These are phyloP conservation scores for Ascaphus truei DNA, from an alignment of 2,113 vertebrate genomes.

Conservation along the genomic window DNA sequence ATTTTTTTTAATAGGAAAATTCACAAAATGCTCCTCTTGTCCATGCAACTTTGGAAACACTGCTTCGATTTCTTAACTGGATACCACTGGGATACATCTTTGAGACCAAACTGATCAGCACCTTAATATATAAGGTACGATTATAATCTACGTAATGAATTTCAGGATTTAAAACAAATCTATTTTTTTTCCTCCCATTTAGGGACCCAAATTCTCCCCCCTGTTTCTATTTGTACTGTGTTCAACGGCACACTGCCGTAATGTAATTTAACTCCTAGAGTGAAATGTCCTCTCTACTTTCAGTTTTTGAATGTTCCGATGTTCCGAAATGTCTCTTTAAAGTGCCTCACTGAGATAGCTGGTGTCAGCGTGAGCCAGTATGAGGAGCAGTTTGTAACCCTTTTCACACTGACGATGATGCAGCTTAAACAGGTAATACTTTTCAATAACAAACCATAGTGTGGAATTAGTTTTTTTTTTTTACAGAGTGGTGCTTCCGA, in stretches of 20 bases:
- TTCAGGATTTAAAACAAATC: too few relatives aligned
- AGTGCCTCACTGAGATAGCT: slow-evolving; percentile 98
- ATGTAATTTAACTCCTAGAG: too few relatives aligned
- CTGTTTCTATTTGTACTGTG: too few relatives aligned
- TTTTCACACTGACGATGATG: slow-evolving; percentile 98
- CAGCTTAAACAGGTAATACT: slow-evolving; percentile 90
- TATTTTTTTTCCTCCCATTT: too few relatives aligned
- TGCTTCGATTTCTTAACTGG: slow-evolving; percentile 97
- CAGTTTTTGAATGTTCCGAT: slow-evolving; percentile 98
- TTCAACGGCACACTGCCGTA: too few relatives aligned
- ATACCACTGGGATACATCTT: slow-evolving; percentile 98
- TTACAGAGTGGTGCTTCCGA: too few relatives aligned
- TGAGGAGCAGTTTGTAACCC: slow-evolving; percentile 94
- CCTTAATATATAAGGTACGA: slow-evolving; percentile 94
- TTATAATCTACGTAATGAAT: background rate
- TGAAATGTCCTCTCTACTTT: slow-evolving; percentile 15
- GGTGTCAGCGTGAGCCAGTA: slow-evolving; percentile 97
- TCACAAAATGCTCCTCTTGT: slow-evolving; percentile 97
- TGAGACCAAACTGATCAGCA: slow-evolving; percentile 98
- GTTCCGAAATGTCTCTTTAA: slow-evolving; percentile 97
- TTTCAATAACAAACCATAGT: too few relatives aligned
- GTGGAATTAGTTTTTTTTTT: too few relatives aligned
- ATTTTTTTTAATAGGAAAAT: slow-evolving; percentile 75
- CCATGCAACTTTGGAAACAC: slow-evolving; percentile 93
- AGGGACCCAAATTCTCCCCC: too few relatives aligned